phyloP scores from a whole-genome alignment of 2,888 invertebrate species.

The Aphidoletes aphidimyza region DNA sequence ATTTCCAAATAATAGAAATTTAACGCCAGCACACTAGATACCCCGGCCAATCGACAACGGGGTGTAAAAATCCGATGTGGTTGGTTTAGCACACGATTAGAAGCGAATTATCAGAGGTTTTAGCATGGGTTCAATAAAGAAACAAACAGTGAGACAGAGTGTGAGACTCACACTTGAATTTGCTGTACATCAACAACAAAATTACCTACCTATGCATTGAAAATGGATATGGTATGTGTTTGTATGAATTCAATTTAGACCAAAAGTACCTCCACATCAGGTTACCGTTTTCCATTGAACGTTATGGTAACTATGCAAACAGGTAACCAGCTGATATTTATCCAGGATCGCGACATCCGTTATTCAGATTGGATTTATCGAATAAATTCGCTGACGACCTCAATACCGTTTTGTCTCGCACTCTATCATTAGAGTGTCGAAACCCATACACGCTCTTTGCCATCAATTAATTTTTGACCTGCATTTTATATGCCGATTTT shows the following conservation, averaged over 20 bases:
- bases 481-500: neutral
- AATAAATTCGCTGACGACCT: neutral
- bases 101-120: too few species aligned
- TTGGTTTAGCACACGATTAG: too few species aligned
- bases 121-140: too few species aligned
- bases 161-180: too few species aligned
- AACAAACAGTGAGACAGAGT: too few species aligned
- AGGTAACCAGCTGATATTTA: slow-evolving; percentile 6
- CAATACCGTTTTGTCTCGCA: neutral
- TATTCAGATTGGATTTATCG: neutral
- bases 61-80: too few species aligned
- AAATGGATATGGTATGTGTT: too few species aligned
- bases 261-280: slow-evolving; percentile 32
- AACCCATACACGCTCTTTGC: neutral
- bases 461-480: neutral
- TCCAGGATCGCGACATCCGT: neutral
- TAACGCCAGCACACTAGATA: neutral
- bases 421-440: neutral
- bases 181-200: too few species aligned
- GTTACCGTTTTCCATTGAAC: neutral
- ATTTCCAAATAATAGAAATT: too few species aligned
- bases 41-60: too few species aligned
- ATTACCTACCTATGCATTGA: too few species aligned
- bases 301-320: neutral
- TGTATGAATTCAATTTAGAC: slow-evolving; percentile 28